Evolutionary conservation across 2,113 vertebrate genomes (phyloP).

Genomic region (Protomyctophum bolini): DNA sequence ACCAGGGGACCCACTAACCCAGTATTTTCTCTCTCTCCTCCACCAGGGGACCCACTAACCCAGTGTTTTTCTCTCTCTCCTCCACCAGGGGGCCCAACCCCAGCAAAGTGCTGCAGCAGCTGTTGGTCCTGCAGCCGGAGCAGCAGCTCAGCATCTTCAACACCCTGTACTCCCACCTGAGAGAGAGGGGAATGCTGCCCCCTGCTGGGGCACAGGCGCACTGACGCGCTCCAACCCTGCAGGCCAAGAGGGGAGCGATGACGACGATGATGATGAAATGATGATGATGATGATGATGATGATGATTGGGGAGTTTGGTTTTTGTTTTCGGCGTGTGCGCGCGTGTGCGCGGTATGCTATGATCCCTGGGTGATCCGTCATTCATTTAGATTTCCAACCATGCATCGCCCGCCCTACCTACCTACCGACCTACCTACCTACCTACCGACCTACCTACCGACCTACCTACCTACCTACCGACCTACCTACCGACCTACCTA

Average conservation of each 20-base stretch:
- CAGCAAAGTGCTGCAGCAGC: constrained; percentile 92
- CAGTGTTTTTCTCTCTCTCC: no score
- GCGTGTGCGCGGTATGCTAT: constrained; percentile 1
- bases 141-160: constrained; percentile 92
- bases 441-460: no score
- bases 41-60: no score
- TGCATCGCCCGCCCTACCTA: no score
- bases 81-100: constrained; percentile 91
- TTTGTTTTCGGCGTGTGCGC: constrained; percentile 37
- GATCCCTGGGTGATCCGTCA: constrained; percentile 12
- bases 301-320: no score
- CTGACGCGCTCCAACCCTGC: constrained; percentile 9
- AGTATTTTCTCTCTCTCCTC: constrained; percentile 55
- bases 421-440: no score
- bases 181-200: constrained; percentile 87
- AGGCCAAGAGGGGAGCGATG: neutral
- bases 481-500: no score
- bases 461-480: no score
- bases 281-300: no score
- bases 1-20: constrained; percentile 91
- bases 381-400: constrained; percentile 8
- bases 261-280: no score
- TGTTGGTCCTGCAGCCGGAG: constrained; percentile 90
- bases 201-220: constrained; percentile 67
- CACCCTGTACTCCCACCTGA: constrained; percentile 85